Conservation (phyloP, 1,140 invertebrate genomes). For the Eurosta solidaginis region DNA sequence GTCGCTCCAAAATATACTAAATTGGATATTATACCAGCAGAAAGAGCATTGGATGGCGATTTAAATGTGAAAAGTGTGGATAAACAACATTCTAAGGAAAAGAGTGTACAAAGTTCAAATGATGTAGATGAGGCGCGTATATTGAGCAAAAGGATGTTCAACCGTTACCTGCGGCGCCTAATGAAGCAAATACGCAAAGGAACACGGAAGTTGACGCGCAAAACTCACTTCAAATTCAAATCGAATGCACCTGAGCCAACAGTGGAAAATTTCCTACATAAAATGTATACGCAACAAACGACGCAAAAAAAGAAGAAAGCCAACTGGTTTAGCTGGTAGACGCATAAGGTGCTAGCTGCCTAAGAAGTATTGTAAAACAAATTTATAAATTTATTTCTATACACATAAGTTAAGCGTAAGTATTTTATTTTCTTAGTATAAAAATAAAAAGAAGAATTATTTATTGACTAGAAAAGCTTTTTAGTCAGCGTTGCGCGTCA, state of each 20-base stretch:
- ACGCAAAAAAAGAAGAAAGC: slow-evolving; percentile 11
- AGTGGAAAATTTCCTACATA: slow-evolving; percentile 33
- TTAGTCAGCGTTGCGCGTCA: neutral
- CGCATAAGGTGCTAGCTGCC: too few relatives aligned
- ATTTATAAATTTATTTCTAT: too few relatives aligned
- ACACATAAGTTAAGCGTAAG: too few relatives aligned
- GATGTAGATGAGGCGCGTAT: slow-evolving; percentile 14
- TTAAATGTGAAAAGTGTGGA: neutral
- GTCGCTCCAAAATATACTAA: slow-evolving; percentile 9
- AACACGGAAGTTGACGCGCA: slow-evolving; percentile 31
- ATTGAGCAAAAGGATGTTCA: slow-evolving; percentile 2
- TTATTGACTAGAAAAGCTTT: neutral
- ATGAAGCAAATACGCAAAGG: slow-evolving; percentile 36
- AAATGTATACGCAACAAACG: slow-evolving; percentile 26
- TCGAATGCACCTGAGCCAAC: neutral
- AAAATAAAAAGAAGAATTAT: neutral
- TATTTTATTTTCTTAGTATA: neutral
- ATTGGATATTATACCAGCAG: slow-evolving; percentile 33
- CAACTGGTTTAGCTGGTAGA: slow-evolving; percentile 27
- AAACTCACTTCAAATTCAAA: slow-evolving; percentile 30
- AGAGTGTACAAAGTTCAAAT: neutral
- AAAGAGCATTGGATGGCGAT: slow-evolving; percentile 19
- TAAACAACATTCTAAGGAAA: neutral
- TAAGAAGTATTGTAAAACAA: too few relatives aligned
- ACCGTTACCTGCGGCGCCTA: slow-evolving; percentile 30